Base-by-base conservation (phyloP, 2,797 vertebrate species). In the Acipenser transmontanus region DNA sequence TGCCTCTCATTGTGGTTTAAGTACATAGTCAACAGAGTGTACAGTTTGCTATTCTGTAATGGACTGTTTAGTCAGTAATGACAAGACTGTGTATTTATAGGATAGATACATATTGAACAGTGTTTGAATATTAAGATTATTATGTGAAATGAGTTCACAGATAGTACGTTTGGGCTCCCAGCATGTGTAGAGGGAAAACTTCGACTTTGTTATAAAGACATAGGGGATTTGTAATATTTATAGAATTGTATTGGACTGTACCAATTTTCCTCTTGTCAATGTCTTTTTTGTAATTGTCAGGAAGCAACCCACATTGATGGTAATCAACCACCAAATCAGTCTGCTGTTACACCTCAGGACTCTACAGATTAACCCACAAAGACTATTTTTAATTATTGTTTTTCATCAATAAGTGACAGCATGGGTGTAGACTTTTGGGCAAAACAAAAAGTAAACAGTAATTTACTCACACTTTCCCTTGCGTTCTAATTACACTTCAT, bases 1-100 rank as follows among this genome's bases (percentile, higher is more conserved):
- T 48, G 52, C 57, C 54, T 51, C 69, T 61, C 59, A 34, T 61
- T 59, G 59, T 6, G 60, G 50, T 34, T 62, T 56, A 17, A 68
- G 66, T 17, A n/a, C 49, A 59, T 52, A 13, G 69, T 49, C 69
- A 52, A 63, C n/a, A 64, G 20, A 13, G 51, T 49, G 48, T 14
- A 34, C 10, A 49, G 49, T 57, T 65, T 64, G 47, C 63, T n/a
- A 5, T 50, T 11, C 63, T 66, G 59, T 47, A 49, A 63, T 34
- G 59, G 50, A 20, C 56, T 62, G 50, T 64, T 71, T 68, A 34
- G 51, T 60, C 63, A 7, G 62, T 65, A 47, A 67, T 62, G 59
- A 67, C 51, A 20, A 10, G 52, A 50, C 13, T 54, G 51, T 47
- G 64, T 61, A 8, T 56, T 59, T 57, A 48, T 4, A 14, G 9